Conservation (phyloP, 2,888 invertebrate species). For the Perithous albicinctus region DNA sequence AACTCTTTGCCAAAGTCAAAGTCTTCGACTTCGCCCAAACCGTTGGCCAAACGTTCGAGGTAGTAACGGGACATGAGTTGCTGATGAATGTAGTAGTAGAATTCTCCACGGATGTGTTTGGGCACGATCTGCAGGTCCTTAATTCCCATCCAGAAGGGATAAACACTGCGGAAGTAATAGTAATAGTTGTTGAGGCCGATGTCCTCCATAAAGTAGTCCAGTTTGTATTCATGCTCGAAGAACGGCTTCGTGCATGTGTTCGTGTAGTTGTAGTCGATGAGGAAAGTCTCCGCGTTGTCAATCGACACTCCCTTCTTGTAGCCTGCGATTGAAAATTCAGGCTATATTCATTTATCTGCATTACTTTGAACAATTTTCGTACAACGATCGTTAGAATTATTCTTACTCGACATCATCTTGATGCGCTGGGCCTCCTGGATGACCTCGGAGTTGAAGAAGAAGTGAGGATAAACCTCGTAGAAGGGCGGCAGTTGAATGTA, state of each 20-base stretch:
- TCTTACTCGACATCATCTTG: constrained; percentile 84
- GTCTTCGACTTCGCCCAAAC: constrained; percentile 87
- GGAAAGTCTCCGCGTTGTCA: constrained; percentile 65
- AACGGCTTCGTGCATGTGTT: constrained; percentile 85
- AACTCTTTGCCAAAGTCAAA: constrained; percentile 86
- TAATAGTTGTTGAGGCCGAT: constrained; percentile 89
- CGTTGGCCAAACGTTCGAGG: constrained; percentile 89
- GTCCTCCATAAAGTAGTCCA: constrained; percentile 90
- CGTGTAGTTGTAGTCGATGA: constrained; percentile 87
- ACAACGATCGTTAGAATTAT: constrained; percentile 5
- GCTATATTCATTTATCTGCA: background rate
- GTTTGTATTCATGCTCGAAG: constrained; percentile 86
- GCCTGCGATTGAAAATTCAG: constrained; percentile 54
- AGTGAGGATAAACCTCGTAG: constrained; percentile 90
- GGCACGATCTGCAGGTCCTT: constrained; percentile 80
- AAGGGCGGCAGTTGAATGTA: constrained; percentile 89
- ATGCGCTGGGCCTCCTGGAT: constrained; percentile 89
- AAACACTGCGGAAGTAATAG: constrained; percentile 88
- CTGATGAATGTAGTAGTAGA: constrained; percentile 89
- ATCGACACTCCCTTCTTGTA: constrained; percentile 63
- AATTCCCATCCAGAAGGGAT: constrained; percentile 89
- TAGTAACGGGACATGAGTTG: constrained; percentile 90
- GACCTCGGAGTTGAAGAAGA: constrained; percentile 89
- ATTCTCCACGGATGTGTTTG: constrained; percentile 88
- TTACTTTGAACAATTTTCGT: too few species aligned